These are phyloP conservation scores for Montipora cactus DNA, from an alignment of 64 coral and sea anemone genomes.

Conservation along the genomic window DNA sequence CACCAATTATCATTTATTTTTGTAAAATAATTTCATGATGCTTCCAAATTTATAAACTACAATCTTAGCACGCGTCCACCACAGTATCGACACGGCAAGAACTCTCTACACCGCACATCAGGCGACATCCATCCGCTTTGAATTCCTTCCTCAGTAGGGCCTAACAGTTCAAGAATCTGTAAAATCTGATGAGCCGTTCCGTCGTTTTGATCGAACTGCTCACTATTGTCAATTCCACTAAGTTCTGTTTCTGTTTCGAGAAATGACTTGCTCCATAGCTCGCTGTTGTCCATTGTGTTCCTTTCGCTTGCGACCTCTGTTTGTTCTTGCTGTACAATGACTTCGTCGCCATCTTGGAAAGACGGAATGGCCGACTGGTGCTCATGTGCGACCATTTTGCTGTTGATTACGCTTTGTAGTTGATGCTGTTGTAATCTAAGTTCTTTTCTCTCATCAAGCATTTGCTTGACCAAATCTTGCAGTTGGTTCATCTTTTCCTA, in stretches of 20 bases:
- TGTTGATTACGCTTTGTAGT: conserved; percentile 82
- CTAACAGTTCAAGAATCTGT: conserved; percentile 83
- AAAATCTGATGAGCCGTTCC: conserved; percentile 86
- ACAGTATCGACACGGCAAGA: conserved; percentile 79
- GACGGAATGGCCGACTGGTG: conserved; percentile 66
- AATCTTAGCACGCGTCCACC: conserved; percentile 51
- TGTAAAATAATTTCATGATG: conserved; percentile 3
- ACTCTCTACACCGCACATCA: conserved; percentile 64
- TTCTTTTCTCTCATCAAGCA: conserved; percentile 76
- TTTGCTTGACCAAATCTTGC: conserved; percentile 73
- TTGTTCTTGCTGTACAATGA: conserved; percentile 35
- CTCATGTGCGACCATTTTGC: conserved; percentile 79
- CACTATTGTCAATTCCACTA: conserved; percentile 3
- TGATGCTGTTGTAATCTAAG: conserved; percentile 71
- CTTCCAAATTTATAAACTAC: conserved; percentile 26
- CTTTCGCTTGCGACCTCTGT: background rate
- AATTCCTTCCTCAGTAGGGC: conserved; percentile 61
- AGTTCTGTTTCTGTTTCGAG: conserved; percentile 45
- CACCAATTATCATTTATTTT: conserved; percentile 4
- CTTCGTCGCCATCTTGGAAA: conserved; percentile 63
- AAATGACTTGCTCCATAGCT: conserved; percentile 3
- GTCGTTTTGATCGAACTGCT: conserved; percentile 59
- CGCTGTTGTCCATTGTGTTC: conserved; percentile 10
- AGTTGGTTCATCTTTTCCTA: conserved; percentile 81
- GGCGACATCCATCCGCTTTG: conserved; percentile 50